Percentiles rank a stretch among this genome's conserved stretches.
Evolutionary conservation across 1,140 invertebrate genomes (phyloP).

Genomic region (Chironomus striatipennis): DNA sequence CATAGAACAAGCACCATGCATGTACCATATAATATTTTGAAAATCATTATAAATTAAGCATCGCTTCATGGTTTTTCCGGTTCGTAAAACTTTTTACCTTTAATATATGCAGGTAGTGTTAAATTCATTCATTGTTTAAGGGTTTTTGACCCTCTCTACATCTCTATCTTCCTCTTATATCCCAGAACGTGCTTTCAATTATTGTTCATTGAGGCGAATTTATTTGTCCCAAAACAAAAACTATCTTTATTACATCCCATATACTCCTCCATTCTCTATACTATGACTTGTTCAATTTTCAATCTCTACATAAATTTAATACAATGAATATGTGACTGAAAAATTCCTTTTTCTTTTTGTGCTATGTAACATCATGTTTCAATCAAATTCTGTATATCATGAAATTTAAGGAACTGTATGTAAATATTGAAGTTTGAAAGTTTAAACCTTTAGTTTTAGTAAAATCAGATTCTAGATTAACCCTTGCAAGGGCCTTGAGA

Average conservation of each 20-base stretch:
- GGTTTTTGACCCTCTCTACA: neutral
- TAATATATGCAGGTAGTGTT: neutral
- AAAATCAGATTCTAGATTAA: no score
- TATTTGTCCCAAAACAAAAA: constrained; percentile 14
- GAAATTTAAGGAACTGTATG: no score
- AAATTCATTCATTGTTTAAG: constrained; percentile 8
- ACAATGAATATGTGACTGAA: no score
- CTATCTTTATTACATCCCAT: neutral
- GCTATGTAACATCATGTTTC: no score
- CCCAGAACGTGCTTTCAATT: neutral
- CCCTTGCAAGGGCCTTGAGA: no score
- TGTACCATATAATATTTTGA: neutral
- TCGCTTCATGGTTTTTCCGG: constrained; percentile 11
- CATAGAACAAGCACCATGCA: neutral
- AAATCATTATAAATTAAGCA: constrained; percentile 4
- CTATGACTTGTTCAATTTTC: no score
- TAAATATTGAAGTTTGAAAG: no score
- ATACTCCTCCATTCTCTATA: no score
- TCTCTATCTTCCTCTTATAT: neutral
- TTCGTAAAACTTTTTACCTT: neutral
- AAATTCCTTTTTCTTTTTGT: no score
- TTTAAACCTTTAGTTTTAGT: no score
- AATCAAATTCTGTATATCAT: no score
- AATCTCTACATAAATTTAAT: no score
- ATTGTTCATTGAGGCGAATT: neutral